Evolutionary conservation across 37 sponge, comb jelly and placozoan species (phyloP).

Genomic region (Mnemiopsis leidyi): DNA sequence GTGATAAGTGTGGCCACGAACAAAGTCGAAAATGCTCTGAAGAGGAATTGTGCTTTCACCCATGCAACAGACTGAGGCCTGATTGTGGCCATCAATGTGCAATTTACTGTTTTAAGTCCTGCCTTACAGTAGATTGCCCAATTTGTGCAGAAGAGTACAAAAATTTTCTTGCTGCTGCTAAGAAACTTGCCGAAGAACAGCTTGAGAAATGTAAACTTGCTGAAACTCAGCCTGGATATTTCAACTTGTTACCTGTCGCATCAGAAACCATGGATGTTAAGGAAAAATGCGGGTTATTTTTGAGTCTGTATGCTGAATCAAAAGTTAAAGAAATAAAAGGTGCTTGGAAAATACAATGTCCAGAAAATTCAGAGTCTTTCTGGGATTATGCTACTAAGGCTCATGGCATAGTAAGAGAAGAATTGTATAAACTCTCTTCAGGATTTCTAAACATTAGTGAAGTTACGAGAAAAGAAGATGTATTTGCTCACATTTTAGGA

Average conservation of each 20-base stretch:
- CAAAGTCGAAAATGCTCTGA: constrained; percentile 27
- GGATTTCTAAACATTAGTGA: constrained; percentile 13
- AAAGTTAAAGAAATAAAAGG: background rate
- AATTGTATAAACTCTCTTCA: constrained; percentile 16
- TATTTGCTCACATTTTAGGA: background rate
- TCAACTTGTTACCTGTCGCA: background rate
- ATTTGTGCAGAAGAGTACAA: constrained; percentile 69
- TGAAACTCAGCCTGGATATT: background rate
- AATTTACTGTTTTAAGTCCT: constrained; percentile 70
- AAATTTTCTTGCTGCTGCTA: constrained; percentile 68
- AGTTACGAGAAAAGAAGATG: background rate
- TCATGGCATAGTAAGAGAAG: background rate
- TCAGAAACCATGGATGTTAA: background rate
- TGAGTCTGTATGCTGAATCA: background rate
- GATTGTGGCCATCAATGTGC: constrained; percentile 82
- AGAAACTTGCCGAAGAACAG: background rate
- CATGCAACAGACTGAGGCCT: constrained; percentile 69
- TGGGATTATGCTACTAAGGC: constrained; percentile 25
- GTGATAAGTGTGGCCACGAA: background rate
- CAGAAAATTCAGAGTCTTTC: background rate
- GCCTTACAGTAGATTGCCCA: background rate
- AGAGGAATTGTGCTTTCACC: constrained; percentile 51
- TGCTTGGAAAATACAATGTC: constrained; percentile 1
- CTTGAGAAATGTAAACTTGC: background rate
- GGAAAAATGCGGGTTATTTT: background rate